Evolutionary conservation across 2,113 vertebrate genomes (phyloP).

Genomic region (Urocolius indicus): DNA sequence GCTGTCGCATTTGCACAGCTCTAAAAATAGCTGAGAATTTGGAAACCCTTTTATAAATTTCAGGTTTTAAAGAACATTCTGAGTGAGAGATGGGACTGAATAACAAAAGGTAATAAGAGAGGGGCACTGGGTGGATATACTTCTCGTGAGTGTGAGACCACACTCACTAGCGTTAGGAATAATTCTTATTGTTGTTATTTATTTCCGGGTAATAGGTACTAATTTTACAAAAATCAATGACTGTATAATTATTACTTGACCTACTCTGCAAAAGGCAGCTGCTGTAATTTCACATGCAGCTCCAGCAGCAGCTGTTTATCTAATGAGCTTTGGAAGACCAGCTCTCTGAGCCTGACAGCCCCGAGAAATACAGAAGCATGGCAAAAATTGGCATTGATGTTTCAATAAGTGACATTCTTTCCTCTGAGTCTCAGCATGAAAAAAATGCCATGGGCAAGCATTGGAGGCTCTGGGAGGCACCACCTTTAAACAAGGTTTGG

Average conservation of each 20-base stretch:
- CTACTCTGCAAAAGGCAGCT: not conserved
- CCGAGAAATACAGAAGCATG: not conserved
- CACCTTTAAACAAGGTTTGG: not conserved
- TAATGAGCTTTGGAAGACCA: slow-evolving; percentile 27
- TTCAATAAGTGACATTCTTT: not conserved
- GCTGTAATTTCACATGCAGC: not conserved
- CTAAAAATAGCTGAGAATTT: slow-evolving; percentile 18
- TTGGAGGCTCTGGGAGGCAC: not conserved
- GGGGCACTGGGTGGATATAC: not conserved
- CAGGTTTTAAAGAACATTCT: not conserved
- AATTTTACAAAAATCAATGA: not conserved
- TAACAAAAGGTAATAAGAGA: not conserved
- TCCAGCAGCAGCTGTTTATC: slow-evolving; percentile 9
- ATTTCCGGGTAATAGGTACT: not conserved
- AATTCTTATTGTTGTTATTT: not conserved
- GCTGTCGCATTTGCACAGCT: not conserved
- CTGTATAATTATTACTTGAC: not conserved
- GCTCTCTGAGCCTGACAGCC: not conserved
- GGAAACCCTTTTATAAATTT: not conserved
- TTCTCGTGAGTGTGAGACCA: not conserved
- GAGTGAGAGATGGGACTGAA: not conserved
- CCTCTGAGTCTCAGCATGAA: not conserved
- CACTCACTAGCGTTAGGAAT: not conserved
- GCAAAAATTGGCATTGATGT: not conserved
- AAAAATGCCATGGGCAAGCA: not conserved